These are phyloP conservation scores for Drosophila ochracea DNA, from an alignment of 2,888 invertebrate genomes.

Conservation along the genomic window DNA sequence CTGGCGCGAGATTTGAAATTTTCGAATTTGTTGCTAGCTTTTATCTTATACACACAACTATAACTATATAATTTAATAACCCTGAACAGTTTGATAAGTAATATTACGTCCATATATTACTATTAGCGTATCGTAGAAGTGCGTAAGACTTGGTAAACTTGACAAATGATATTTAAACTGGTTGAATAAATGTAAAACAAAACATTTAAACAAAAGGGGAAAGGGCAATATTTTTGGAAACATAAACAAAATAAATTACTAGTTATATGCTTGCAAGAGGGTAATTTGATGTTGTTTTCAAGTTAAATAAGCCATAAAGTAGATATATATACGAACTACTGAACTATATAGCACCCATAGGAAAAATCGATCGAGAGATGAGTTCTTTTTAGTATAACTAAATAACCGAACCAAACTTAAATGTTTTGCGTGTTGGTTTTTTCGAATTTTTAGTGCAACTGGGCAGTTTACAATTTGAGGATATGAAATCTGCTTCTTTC, in stretches of 20 bases:
- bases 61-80: background rate
- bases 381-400: background rate
- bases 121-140: background rate
- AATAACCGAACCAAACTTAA: background rate
- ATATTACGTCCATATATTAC: background rate
- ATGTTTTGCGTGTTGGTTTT: background rate
- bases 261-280: background rate
- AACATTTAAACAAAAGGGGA: background rate
- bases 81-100: background rate
- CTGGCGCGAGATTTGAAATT: constrained; percentile 26
- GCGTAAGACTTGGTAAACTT: background rate
- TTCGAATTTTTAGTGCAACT: background rate
- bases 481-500: background rate
- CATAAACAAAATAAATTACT: background rate
- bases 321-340: no score
- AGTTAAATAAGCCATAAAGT: no score
- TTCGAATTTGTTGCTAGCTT: background rate
- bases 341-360: background rate
- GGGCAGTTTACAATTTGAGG: background rate
- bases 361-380: background rate
- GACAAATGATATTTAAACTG: background rate
- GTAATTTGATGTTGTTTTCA: background rate
- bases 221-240: background rate
- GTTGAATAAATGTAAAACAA: background rate
- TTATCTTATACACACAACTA: background rate